Percentiles rank a stretch among this genome's conserved stretches.
These are phyloP conservation scores for Nemotelus nigrinus DNA, from an alignment of 2,888 invertebrate genomes.

Conservation along the genomic window DNA sequence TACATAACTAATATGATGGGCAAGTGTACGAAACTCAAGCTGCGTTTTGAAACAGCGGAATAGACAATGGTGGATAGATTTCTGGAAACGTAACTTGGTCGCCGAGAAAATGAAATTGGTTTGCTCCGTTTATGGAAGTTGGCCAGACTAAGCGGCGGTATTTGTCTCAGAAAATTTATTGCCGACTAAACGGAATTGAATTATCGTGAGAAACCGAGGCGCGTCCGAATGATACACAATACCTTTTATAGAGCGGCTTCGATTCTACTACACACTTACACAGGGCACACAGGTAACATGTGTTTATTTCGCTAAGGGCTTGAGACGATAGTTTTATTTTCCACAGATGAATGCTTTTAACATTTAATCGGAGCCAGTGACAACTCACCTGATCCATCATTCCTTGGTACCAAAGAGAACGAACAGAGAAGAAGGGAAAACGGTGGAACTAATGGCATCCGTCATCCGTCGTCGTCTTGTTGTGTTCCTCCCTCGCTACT, in stretches of 20 bases:
- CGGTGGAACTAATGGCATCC: neutral
- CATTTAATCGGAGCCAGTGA: too few relatives aligned
- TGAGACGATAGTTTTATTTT: too few relatives aligned
- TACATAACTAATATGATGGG: too few relatives aligned
- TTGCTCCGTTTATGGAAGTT: conserved; percentile 31
- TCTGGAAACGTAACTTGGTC: conserved; percentile 2
- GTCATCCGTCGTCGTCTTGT: neutral
- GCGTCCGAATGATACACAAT: neutral
- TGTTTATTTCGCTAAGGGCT: too few relatives aligned
- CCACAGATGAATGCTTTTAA: too few relatives aligned
- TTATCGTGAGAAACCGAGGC: conserved; percentile 37
- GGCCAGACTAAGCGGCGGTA: conserved; percentile 16
- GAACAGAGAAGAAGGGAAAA: neutral
- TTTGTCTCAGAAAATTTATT: conserved; percentile 32
- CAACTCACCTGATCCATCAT: neutral
- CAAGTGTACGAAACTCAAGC: too few relatives aligned
- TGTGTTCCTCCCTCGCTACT: neutral
- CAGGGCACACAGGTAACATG: too few relatives aligned
- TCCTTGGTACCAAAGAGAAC: neutral
- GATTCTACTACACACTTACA: too few relatives aligned
- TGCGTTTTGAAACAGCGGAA: too few relatives aligned
- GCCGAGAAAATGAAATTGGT: conserved; percentile 18
- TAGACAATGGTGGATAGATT: neutral
- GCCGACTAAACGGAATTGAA: conserved; percentile 37
- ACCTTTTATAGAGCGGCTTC: too few relatives aligned